phyloP scores from a whole-genome alignment of 2,113 vertebrate species.

The Capreolus pygargus region DNA sequence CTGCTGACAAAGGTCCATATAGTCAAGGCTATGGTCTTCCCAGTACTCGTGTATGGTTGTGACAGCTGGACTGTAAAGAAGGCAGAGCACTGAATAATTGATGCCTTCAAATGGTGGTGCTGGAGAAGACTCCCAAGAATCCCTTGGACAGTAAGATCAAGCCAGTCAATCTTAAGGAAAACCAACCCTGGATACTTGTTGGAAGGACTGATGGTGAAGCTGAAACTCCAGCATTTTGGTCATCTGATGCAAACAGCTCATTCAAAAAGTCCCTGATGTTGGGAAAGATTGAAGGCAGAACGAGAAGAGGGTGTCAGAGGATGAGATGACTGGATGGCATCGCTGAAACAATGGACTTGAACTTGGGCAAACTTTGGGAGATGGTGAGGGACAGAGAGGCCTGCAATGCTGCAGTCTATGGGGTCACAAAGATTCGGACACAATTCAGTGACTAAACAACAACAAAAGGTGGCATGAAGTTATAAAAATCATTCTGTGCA shows the following conservation, averaged over 20 bases:
- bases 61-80: background rate
- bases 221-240: background rate
- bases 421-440: accelerated
- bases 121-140: background rate
- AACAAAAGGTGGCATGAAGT: background rate
- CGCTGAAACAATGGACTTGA: background rate
- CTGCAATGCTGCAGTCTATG: background rate
- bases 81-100: background rate
- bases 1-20: background rate
- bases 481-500: background rate
- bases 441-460: background rate
- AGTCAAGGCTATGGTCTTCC: background rate
- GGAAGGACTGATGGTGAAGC: background rate
- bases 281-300: background rate
- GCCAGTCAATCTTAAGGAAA: background rate
- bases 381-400: background rate
- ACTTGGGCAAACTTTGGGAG: background rate
- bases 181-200: background rate
- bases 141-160: background rate
- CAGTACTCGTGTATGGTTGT: background rate
- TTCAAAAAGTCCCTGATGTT: background rate
- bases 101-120: background rate
- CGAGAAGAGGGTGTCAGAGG: background rate
- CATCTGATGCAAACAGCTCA: background rate
- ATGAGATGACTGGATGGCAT: background rate